Percentiles rank a stretch among this genome's conserved stretches.
phyloP scores from a whole-genome alignment of 2,888 invertebrate genomes.

The Amphipoea lucens region DNA sequence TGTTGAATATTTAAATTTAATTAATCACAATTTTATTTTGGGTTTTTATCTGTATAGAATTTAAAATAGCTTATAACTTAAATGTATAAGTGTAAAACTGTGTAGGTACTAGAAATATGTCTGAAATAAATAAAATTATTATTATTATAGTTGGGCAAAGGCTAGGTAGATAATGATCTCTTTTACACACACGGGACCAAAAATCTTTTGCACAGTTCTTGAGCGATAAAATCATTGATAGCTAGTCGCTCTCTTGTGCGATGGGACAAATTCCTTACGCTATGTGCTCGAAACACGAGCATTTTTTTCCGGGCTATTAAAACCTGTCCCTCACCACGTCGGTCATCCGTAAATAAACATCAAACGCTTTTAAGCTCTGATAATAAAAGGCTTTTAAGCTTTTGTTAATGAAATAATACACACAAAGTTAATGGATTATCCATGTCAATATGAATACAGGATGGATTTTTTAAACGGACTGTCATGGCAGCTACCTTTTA shows the following conservation, averaged over 20 bases:
- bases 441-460: conserved; percentile 12
- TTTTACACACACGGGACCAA: neutral
- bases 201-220: neutral
- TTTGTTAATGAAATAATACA: conserved; percentile 26
- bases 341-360: conserved; percentile 26
- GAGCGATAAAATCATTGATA: neutral
- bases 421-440: conserved; percentile 33
- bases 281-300: conserved; percentile 2
- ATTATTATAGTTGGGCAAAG: too few relatives aligned
- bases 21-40: too few relatives aligned
- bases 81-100: too few relatives aligned
- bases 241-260: neutral
- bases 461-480: neutral
- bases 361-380: conserved; percentile 35
- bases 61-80: too few relatives aligned
- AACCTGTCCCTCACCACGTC: neutral
- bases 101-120: too few relatives aligned
- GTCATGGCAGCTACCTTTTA: neutral
- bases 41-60: too few relatives aligned
- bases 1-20: too few relatives aligned
- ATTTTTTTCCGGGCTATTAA: conserved; percentile 14
- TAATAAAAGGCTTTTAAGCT: conserved; percentile 28
- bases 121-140: too few relatives aligned
- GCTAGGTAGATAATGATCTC: neutral
- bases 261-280: neutral